Base-by-base conservation (phyloP, 2,888 invertebrate genomes). In the Argynnis bischoffii region DNA sequence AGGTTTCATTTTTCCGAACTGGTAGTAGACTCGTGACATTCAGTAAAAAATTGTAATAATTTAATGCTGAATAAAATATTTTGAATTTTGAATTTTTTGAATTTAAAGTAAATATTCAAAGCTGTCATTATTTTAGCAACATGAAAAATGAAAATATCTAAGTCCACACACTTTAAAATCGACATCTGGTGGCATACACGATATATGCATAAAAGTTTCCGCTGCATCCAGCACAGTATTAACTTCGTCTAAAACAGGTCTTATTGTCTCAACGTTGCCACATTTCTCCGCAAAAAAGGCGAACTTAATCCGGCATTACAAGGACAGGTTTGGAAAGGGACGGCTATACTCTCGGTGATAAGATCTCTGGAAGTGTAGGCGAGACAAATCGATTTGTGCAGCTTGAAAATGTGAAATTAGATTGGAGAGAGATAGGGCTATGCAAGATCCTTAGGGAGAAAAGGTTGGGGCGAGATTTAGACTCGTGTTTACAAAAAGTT, bases 351-450 rank as follows among this genome's bases (percentile, higher is more conserved):
- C 63, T 76, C 65, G 64, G 74, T 75, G 79, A 83, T 81, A 78
- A 79, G 74, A 84, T 83, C 80, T 76, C 75, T 70, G 78, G 79
- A 79, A 80, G 89, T 80, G 83, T 77, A 82, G 84, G 87, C 84
- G 90, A 86, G 90, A 90, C 86, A 83, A 87, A 87, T 88, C 83
- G 86, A 88, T 86, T 86, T 81, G 78, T 82, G 74, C 78, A 78
- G 75, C 79, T 82, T 78, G 81, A 84, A 82, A 81, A 81, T 80
- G 82, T 81, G 77, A 84, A 86, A 86, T 85, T 81, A 78, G 79
- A 79, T 81, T 80, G 77, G 79, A 85, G 75, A 75, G 84, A 82
- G 89, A 89, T 76, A 74, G 79, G 76, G 72, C 72, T 80, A 86
- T 76, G 63, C 61, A 69, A 69, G 73, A 73, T 78, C 78, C 79